phyloP scores from a whole-genome alignment of 2,888 invertebrate species.

The Scrobipalpa costella region DNA sequence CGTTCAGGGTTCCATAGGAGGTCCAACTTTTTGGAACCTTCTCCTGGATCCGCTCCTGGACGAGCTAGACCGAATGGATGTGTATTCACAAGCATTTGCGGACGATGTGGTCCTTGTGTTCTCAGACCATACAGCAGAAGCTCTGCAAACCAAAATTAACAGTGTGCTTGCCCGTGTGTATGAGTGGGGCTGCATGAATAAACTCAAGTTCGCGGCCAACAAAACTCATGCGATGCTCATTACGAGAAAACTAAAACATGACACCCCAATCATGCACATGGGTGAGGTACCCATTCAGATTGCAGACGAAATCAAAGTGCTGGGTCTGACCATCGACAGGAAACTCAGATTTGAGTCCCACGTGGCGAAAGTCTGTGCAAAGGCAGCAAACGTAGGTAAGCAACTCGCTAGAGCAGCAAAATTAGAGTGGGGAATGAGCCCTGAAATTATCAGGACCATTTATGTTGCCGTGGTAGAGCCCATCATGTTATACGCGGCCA shows the following conservation, averaged over 20 bases:
- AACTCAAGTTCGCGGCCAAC: neutral
- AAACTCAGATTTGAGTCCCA: constrained; percentile 9
- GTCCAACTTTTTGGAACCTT: neutral
- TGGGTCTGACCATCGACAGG: neutral
- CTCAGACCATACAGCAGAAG: neutral
- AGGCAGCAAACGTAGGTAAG: neutral
- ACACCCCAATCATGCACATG: constrained; percentile 8
- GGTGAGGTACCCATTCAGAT: neutral
- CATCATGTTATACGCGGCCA: constrained; percentile 9
- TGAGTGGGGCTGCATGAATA: constrained; percentile 6
- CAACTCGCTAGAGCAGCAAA: constrained; percentile 2
- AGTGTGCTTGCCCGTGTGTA: neutral
- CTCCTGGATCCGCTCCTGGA: too few species aligned
- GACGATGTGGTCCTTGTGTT: neutral
- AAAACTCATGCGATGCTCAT: constrained; percentile 1
- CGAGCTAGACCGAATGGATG: too few species aligned
- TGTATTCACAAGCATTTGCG: too few species aligned
- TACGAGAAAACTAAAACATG: too few species aligned
- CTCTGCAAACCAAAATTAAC: neutral
- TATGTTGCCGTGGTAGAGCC: neutral
- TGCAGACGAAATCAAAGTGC: neutral
- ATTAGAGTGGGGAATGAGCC: neutral
- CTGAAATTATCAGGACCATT: neutral
- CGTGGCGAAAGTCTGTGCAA: constrained; percentile 2
- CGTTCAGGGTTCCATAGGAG: neutral